These are phyloP conservation scores for Bombus polaris DNA, from an alignment of 1,140 invertebrate genomes.

Conservation along the genomic window DNA sequence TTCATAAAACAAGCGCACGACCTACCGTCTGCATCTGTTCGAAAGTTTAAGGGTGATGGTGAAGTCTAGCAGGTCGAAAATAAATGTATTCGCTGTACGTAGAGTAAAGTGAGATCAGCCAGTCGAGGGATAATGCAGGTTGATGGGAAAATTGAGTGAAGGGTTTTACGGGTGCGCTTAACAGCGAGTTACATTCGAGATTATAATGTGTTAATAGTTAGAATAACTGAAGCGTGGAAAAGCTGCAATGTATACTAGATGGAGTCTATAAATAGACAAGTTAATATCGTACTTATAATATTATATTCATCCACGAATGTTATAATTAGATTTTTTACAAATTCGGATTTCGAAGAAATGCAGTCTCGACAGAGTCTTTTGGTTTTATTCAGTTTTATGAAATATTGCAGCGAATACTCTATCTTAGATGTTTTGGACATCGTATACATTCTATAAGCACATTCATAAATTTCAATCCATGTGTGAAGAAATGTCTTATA, in stretches of 20 bases:
- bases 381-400: too few species aligned
- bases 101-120: constrained; percentile 8
- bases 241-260: neutral
- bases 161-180: constrained; percentile 38
- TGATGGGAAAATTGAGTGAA: constrained; percentile 45
- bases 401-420: too few species aligned
- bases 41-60: constrained; percentile 11
- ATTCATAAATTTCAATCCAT: too few species aligned
- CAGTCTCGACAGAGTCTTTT: too few species aligned
- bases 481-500: too few species aligned
- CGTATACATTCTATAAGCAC: too few species aligned
- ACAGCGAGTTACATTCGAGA: constrained; percentile 36
- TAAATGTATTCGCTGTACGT: constrained; percentile 19
- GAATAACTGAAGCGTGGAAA: constrained; percentile 2
- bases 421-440: too few species aligned
- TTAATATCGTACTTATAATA: neutral
- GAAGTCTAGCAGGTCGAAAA: constrained; percentile 9
- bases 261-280: neutral
- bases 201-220: constrained; percentile 46
- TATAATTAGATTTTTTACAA: too few species aligned
- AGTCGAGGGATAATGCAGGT: constrained; percentile 32
- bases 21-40: neutral
- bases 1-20: neutral
- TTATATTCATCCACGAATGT: too few species aligned
- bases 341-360: too few species aligned